Evolutionary conservation across 1,140 invertebrate genomes (phyloP).

Genomic region (Apolygus lucorum): DNA sequence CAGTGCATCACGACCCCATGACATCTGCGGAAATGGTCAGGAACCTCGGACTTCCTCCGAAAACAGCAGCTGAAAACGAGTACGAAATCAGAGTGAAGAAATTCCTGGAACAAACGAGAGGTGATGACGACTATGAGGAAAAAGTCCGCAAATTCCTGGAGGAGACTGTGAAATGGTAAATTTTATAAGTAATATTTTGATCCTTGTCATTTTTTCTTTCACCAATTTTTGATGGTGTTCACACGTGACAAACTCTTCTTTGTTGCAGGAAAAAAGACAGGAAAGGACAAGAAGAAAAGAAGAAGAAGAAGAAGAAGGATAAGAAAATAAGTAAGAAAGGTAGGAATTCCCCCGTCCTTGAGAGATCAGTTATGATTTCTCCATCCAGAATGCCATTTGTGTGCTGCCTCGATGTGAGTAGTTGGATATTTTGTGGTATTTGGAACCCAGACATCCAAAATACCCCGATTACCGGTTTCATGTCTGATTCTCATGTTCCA

Average conservation of each 20-base stretch:
- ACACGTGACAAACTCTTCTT: too few species aligned
- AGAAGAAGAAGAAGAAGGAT: conserved; percentile 57
- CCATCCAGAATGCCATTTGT: too few species aligned
- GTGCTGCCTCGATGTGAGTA: too few species aligned
- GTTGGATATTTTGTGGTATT: too few species aligned
- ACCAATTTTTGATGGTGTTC: too few species aligned
- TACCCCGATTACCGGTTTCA: too few species aligned
- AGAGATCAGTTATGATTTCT: too few species aligned
- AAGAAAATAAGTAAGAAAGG: conserved; percentile 53
- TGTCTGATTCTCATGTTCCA: too few species aligned
- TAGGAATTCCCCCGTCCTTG: too few species aligned
- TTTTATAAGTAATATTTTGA: conserved; percentile 17
- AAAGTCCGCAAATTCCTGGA: conserved; percentile 72
- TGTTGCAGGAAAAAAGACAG: conserved; percentile 37
- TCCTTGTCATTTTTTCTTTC: conserved; percentile 13
- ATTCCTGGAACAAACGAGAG: conserved; percentile 66
- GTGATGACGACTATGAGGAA: conserved; percentile 72
- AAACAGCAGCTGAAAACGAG: conserved; percentile 38
- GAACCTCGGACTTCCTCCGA: not conserved
- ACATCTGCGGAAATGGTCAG: too few species aligned
- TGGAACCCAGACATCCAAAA: too few species aligned
- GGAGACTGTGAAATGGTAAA: conserved; percentile 59
- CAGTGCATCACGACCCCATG: too few species aligned
- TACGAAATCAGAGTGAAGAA: conserved; percentile 64
- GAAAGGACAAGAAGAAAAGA: conserved; percentile 53